These are phyloP conservation scores for Platalea minor DNA, from an alignment of 2,797 vertebrate species.

Conservation along the genomic window DNA sequence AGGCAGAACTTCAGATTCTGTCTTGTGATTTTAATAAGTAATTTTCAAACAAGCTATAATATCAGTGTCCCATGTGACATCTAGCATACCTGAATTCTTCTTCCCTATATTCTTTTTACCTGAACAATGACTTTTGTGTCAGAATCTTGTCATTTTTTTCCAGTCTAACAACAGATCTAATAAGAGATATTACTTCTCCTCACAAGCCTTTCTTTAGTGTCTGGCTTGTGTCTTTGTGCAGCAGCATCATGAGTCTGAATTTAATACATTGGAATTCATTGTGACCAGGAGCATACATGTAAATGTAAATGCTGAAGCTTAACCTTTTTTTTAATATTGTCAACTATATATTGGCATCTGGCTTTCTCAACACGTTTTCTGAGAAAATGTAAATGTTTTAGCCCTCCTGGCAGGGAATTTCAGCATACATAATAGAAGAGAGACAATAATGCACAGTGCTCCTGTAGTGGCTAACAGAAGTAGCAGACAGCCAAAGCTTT, in stretches of 20 bases:
- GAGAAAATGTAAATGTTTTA: not conserved
- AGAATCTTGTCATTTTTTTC: not conserved
- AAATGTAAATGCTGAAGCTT: not conserved
- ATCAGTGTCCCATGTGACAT: not conserved
- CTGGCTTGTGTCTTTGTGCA: not conserved
- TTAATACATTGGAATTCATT: not conserved
- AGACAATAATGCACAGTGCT: not conserved
- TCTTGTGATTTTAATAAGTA: not conserved
- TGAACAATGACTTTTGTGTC: not conserved
- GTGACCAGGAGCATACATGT: not conserved
- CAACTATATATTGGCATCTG: not conserved
- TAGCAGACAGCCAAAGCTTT: not conserved
- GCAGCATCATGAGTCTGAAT: not conserved
- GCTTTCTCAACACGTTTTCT: not conserved
- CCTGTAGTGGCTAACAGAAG: not conserved
- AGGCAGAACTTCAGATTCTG: not conserved
- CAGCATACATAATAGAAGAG: not conserved
- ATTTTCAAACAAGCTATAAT: not conserved
- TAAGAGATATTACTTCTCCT: not conserved
- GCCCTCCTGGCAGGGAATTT: not conserved
- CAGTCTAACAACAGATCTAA: not conserved
- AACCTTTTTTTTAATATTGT: not conserved
- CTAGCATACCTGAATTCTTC: not conserved
- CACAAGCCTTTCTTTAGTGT: not conserved
- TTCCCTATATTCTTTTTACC: not conserved